Percentiles rank a stretch among this genome's conserved stretches.
Conservation (phyloP, 2,113 vertebrate species). For the Arvicanthis niloticus region DNA sequence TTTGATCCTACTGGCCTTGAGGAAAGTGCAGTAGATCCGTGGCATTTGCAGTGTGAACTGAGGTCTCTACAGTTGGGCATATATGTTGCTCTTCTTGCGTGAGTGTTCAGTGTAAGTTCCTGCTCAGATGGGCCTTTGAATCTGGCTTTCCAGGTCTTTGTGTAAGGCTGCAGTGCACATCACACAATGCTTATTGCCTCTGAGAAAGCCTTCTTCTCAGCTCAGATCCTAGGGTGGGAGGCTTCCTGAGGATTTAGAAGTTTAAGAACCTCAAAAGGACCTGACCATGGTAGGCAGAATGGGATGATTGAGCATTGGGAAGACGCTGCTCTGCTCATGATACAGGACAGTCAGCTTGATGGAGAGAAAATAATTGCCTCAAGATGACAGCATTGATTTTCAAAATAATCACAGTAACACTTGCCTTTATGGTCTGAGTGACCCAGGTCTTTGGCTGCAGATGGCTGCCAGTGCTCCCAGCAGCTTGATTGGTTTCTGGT, state of each 20-base stretch:
- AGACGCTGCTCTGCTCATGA: neutral
- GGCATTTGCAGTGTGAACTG: rapidly evolving
- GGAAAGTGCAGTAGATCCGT: neutral
- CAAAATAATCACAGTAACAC: too few relatives aligned
- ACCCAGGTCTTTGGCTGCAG: neutral
- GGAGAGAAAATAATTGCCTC: neutral
- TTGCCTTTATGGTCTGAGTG: neutral
- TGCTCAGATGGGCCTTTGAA: too few relatives aligned
- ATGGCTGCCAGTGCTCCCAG: neutral
- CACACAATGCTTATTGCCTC: too few relatives aligned
- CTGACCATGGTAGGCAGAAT: neutral
- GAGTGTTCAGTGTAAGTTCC: neutral
- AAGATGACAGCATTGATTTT: neutral
- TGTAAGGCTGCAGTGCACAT: neutral
- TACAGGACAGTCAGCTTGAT: neutral
- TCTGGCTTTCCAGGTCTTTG: too few relatives aligned
- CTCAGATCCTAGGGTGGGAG: neutral
- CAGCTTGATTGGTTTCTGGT: neutral
- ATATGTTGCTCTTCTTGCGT: too few relatives aligned
- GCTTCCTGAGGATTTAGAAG: neutral
- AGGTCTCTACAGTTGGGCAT: rapidly evolving
- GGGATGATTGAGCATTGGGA: rapidly evolving
- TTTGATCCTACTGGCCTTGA: neutral
- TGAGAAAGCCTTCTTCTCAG: neutral
- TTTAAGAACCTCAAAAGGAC: neutral